Conservation (phyloP, 2,888 invertebrate genomes). For the Herminia tarsipennalis region DNA sequence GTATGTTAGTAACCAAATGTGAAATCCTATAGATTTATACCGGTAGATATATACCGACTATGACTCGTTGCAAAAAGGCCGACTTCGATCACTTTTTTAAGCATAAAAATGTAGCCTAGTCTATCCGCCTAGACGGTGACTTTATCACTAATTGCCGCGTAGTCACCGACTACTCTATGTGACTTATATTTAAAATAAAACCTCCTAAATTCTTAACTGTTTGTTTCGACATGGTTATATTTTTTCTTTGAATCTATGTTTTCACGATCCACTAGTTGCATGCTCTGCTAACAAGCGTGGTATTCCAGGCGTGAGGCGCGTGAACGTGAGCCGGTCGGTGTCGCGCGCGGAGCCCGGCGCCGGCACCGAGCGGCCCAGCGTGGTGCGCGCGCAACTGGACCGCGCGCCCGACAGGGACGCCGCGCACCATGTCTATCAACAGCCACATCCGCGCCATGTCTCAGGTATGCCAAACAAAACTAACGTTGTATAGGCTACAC, state of each 20-base stretch:
- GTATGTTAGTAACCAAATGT: no score
- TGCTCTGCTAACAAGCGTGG: constrained; percentile 49
- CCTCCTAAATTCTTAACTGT: no score
- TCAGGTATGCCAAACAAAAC: constrained; percentile 62
- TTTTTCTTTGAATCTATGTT: neutral
- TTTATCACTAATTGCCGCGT: no score
- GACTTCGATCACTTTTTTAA: no score
- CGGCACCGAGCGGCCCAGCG: constrained; percentile 78
- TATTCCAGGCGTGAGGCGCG: constrained; percentile 70
- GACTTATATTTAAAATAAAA: no score
- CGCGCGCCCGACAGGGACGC: constrained; percentile 78
- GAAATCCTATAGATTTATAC: no score
- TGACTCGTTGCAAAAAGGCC: no score
- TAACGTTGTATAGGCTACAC: neutral
- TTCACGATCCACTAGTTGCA: constrained; percentile 12
- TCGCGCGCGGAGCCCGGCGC: constrained; percentile 50
- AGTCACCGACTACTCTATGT: no score
- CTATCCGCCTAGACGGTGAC: no score
- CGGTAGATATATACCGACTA: no score
- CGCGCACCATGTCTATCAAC: constrained; percentile 72
- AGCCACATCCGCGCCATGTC: constrained; percentile 74
- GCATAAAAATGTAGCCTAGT: no score
- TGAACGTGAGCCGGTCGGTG: constrained; percentile 60
- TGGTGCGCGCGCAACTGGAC: constrained; percentile 81
- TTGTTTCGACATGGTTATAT: no score